Evolutionary conservation across 1,140 invertebrate species (phyloP).

Genomic region (Drosophila cardini): DNA sequence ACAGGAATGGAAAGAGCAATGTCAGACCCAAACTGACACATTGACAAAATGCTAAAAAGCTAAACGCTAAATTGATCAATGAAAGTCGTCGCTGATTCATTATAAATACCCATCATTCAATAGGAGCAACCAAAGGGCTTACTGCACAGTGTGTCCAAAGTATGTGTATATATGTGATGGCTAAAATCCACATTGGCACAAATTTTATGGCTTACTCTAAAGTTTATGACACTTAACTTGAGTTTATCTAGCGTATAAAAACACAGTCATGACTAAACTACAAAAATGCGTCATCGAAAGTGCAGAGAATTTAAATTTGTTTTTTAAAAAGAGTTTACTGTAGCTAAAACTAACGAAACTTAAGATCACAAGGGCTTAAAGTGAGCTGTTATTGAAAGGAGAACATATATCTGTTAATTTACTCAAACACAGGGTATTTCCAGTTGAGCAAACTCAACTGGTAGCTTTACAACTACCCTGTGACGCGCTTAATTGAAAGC

Average conservation of each 20-base stretch:
- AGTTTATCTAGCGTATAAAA: background rate
- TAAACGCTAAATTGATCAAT: slow-evolving; percentile 61
- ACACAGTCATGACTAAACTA: background rate
- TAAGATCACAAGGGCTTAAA: too few relatives aligned
- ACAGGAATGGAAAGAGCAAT: slow-evolving; percentile 9
- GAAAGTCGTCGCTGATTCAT: slow-evolving; percentile 28
- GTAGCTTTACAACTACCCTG: background rate
- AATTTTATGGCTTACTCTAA: slow-evolving; percentile 4
- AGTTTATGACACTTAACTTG: background rate
- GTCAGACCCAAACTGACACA: slow-evolving; percentile 46
- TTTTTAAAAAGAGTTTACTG: too few relatives aligned
- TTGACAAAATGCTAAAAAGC: slow-evolving; percentile 74
- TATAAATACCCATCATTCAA: background rate
- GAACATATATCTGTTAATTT: background rate
- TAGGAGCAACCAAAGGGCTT: background rate
- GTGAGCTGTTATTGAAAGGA: too few relatives aligned
- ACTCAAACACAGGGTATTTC: background rate
- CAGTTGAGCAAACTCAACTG: background rate
- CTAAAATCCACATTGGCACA: background rate
- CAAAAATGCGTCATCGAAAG: background rate
- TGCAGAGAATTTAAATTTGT: too few relatives aligned
- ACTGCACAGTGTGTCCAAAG: background rate
- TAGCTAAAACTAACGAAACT: too few relatives aligned
- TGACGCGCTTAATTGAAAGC: slow-evolving; percentile 43
- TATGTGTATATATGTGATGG: background rate